Base-by-base conservation (phyloP, 2,797 vertebrate species). In the Adelosebastes latens region DNA sequence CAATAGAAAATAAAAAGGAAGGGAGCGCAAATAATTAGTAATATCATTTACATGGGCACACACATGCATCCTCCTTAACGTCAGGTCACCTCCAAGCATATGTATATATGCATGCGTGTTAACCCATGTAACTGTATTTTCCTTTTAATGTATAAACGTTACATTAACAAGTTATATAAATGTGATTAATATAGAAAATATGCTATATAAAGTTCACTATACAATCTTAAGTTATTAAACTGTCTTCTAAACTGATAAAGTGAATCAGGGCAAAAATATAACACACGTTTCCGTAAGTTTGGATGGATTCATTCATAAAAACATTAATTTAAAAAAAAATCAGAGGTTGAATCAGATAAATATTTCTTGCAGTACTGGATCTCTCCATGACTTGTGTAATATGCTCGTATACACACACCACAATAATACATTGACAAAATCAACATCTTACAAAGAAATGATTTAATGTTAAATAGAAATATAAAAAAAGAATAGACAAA, bases 391-490 rank as follows among this genome's bases (percentile, higher is more conserved):
- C 24, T 6, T 75, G 36, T 53, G 67, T 20, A 73, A 49, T 25
- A 13, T n/a, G 16, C 8, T 29, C 2, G 2, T 7, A 56, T 12
- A 73, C 6, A 32, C 14, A 14, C 14, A 66, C 4, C 32, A 67
- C 12, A 63, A 68, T 12, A 79, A 81, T 20, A 29, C 53, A 32
- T 11, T 5, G 5, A 81, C 72, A 70, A 82, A 77, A 63, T 6
- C 11, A 52, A 24, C 3, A 24, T 78, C 14, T 83, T 90, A 91
- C 79, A 91, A 91, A 91, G 49, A 87, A 86, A 83, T 8, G 34
- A 22, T 95, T 96, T 94, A 95, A 93, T 95, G 81, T 92, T 93
- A 93, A 93, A 94, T 93, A 95, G 52, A 93, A 90, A 92, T 95
- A 93, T 93, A 94, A 92, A 94, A 92, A 86, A 81, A 78, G 11